phyloP scores from a whole-genome alignment of 2,797 vertebrate genomes.

The Gallinago stenura region DNA sequence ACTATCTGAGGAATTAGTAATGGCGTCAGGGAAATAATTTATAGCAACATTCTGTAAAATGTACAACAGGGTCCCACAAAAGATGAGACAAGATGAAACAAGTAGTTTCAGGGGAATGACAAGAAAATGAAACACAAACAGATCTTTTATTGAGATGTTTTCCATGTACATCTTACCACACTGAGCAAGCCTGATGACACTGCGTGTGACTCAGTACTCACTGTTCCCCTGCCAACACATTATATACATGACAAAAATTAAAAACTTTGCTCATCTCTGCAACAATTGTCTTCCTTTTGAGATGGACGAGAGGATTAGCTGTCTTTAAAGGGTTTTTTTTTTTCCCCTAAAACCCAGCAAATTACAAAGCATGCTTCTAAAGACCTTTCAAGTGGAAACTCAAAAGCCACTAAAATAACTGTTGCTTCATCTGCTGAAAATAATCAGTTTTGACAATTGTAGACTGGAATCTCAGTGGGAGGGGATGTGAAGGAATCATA shows the following conservation, averaged over 20 bases:
- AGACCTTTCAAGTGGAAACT: conserved; percentile 42
- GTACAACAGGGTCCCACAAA: neutral
- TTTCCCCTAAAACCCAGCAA: conserved; percentile 10
- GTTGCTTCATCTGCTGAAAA: conserved; percentile 13
- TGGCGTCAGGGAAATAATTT: neutral
- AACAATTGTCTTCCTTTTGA: neutral
- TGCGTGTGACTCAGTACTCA: neutral
- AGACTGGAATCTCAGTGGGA: neutral
- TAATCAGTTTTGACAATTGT: conserved; percentile 22
- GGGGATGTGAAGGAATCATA: conserved; percentile 38
- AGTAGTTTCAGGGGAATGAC: neutral
- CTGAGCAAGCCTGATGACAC: neutral
- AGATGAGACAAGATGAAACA: conserved; percentile 43
- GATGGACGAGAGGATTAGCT: neutral
- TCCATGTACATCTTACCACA: neutral
- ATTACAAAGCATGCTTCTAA: neutral
- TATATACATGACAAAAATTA: conserved; percentile 27
- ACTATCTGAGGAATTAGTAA: neutral
- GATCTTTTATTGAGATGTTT: neutral
- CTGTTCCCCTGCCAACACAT: neutral
- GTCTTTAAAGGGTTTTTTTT: neutral
- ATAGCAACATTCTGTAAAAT: neutral
- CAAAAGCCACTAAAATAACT: conserved; percentile 44
- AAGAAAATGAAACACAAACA: conserved; percentile 15
- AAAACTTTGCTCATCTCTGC: conserved; percentile 29